A percentile compares a stretch with the other conserved stretches of the same genome.
These are phyloP conservation scores for Hozukius guyotensis DNA, from an alignment of 2,797 vertebrate species.

Conservation along the genomic window DNA sequence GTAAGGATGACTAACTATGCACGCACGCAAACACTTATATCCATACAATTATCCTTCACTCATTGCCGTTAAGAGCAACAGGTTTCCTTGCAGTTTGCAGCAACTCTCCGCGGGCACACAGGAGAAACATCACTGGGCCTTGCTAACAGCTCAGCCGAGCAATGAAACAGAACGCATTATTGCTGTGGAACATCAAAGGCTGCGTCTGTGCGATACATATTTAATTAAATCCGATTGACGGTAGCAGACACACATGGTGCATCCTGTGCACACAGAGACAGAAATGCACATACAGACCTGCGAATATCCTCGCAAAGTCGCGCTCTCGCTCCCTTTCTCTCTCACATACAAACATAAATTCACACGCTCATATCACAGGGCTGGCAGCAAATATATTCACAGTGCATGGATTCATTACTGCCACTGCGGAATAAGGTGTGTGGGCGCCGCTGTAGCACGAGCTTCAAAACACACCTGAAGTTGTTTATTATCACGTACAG, in stretches of 20 bases:
- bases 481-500: constrained; percentile 5
- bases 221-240: constrained; percentile 54
- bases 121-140: constrained; percentile 45
- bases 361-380: constrained; percentile 11
- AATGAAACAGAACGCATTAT: constrained; percentile 55
- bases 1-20: not conserved
- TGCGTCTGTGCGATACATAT: constrained; percentile 44
- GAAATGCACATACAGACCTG: constrained; percentile 14
- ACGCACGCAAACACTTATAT: constrained; percentile 1
- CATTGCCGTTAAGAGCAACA: constrained; percentile 43
- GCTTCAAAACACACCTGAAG: constrained; percentile 11
- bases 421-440: constrained; percentile 19
- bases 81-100: constrained; percentile 26
- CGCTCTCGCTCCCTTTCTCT: not conserved
- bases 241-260: constrained; percentile 2
- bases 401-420: constrained; percentile 37
- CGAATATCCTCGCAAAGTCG: not conserved
- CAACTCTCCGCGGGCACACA: constrained; percentile 39
- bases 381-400: constrained; percentile 38
- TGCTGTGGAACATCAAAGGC: constrained; percentile 61
- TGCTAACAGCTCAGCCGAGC: constrained; percentile 54
- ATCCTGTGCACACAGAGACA: constrained; percentile 18
- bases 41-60: constrained; percentile 16
- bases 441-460: not conserved
- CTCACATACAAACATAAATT: constrained; percentile 17